A percentile compares a stretch with the other conserved stretches of the same genome.
phyloP scores from a whole-genome alignment of 2,888 invertebrate species.

The Himalopsyche japonica region DNA sequence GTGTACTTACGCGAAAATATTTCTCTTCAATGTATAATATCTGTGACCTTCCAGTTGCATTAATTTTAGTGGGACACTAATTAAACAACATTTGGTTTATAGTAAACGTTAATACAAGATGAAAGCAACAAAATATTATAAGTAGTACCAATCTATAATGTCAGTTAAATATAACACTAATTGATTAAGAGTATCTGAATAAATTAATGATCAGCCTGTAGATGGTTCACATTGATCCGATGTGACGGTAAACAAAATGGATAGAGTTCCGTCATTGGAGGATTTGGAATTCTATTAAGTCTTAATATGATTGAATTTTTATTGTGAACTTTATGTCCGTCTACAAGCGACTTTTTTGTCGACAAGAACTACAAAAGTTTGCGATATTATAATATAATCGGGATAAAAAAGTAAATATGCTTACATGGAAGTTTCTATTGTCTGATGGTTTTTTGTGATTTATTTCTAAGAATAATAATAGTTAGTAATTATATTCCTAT shows the following conservation, averaged over 20 bases:
- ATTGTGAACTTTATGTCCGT: conserved; percentile 31
- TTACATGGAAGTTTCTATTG: too few relatives aligned
- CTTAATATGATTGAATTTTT: conserved; percentile 33
- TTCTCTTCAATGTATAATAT: too few relatives aligned
- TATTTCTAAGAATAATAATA: too few relatives aligned
- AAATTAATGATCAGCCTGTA: background rate
- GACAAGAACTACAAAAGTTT: conserved; percentile 2
- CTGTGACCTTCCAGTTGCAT: too few relatives aligned
- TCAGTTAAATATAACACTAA: background rate
- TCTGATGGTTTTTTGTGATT: too few relatives aligned
- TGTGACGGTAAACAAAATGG: conserved; percentile 26
- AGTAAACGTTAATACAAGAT: too few relatives aligned
- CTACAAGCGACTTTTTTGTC: background rate
- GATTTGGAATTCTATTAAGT: conserved; percentile 19
- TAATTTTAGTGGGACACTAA: too few relatives aligned
- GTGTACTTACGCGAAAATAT: too few relatives aligned
- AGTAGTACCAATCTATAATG: too few relatives aligned
- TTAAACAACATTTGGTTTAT: too few relatives aligned
- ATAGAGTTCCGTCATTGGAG: conserved; percentile 22
- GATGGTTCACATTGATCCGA: background rate
- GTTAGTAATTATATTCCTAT: too few relatives aligned
- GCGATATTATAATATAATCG: background rate
- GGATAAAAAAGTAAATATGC: background rate
- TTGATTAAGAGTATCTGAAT: background rate
- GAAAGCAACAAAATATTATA: too few relatives aligned